phyloP scores from a whole-genome alignment of 2,888 invertebrate genomes.

The Dynastes maya region DNA sequence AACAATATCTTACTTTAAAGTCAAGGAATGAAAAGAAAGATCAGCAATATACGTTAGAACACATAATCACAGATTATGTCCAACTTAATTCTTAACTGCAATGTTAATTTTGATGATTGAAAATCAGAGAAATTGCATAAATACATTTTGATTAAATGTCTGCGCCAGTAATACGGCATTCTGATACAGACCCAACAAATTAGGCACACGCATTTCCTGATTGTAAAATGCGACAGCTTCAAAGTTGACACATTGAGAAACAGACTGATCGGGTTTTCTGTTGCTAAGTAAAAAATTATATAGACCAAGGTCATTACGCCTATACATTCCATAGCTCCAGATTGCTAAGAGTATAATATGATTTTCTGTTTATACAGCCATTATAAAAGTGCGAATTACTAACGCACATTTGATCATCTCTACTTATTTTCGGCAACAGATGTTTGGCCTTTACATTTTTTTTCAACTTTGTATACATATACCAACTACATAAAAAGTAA shows the following conservation, averaged over 20 bases:
- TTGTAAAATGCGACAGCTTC: too few relatives aligned
- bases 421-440: slow-evolving; percentile 11
- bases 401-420: slow-evolving; percentile 11
- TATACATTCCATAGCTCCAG: slow-evolving; percentile 14
- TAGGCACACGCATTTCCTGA: too few relatives aligned
- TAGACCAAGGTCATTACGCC: slow-evolving; percentile 13
- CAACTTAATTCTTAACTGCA: neutral
- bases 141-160: too few relatives aligned
- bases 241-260: too few relatives aligned
- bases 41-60: too few relatives aligned
- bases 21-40: too few relatives aligned
- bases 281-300: slow-evolving; percentile 4
- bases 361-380: neutral
- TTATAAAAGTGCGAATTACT: neutral
- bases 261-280: neutral
- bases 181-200: too few relatives aligned
- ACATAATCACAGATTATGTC: neutral
- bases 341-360: slow-evolving; percentile 19
- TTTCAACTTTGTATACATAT: neutral
- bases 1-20: too few relatives aligned
- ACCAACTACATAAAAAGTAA: neutral
- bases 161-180: too few relatives aligned
- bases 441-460: slow-evolving; percentile 10
- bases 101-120: too few relatives aligned
- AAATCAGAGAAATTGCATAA: too few relatives aligned